phyloP scores from a whole-genome alignment of 1,140 invertebrate species.

The Aphelinus certus region DNA sequence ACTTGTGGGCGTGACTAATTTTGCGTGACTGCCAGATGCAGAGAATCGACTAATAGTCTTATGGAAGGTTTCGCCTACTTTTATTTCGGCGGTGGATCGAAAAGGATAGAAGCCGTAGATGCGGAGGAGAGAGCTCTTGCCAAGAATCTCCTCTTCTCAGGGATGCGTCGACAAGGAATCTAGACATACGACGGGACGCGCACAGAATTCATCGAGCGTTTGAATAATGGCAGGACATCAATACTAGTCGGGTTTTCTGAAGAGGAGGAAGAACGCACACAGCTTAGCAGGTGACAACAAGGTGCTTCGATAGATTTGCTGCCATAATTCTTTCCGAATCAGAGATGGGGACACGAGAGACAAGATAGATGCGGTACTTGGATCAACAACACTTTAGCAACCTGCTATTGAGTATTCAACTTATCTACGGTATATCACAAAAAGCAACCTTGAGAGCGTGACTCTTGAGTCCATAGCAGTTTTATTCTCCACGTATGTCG shows the following conservation, averaged over 20 bases:
- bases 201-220: background rate
- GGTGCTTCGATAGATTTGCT: slow-evolving; percentile 56
- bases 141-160: slow-evolving; percentile 1
- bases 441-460: background rate
- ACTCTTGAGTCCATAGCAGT: background rate
- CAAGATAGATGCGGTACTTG: slow-evolving; percentile 33
- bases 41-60: background rate
- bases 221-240: slow-evolving; percentile 38
- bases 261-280: background rate
- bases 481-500: background rate
- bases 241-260: slow-evolving; percentile 27
- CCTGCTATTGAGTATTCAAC: slow-evolving; percentile 13
- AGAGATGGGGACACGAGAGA: slow-evolving; percentile 11
- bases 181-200: background rate
- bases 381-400: slow-evolving; percentile 28
- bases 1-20: slow-evolving; percentile 40
- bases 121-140: background rate
- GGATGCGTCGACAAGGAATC: background rate
- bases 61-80: slow-evolving; percentile 24
- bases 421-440: slow-evolving; percentile 1
- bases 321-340: slow-evolving; percentile 59
- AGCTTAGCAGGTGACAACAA: slow-evolving; percentile 51
- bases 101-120: slow-evolving; percentile 1
- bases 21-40: slow-evolving; percentile 6
- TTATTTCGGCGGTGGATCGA: slow-evolving; percentile 26